Percentiles rank a stretch among this genome's conserved stretches.
Evolutionary conservation across 2,797 vertebrate species (phyloP).

Genomic region (Falco cherrug): DNA sequence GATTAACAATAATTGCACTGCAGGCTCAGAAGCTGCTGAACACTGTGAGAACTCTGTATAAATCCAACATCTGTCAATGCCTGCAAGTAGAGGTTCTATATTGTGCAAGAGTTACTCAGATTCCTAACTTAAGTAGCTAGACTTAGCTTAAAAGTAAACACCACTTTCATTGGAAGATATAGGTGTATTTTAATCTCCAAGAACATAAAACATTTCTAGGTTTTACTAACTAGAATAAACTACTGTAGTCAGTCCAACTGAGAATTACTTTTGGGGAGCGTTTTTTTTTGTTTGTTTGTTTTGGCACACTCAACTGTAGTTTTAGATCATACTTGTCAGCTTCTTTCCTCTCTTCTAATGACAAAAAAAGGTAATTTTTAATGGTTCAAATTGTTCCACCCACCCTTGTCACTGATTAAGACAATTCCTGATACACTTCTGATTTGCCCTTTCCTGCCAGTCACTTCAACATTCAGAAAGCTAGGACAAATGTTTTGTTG

Average conservation of each 20-base stretch:
- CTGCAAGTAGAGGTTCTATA: conserved; percentile 24
- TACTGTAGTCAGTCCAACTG: background rate
- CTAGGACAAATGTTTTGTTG: background rate
- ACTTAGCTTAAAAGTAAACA: background rate
- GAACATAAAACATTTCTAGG: background rate
- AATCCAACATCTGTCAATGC: background rate
- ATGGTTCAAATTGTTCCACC: background rate
- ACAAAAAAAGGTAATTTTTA: background rate
- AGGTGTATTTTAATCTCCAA: conserved; percentile 11
- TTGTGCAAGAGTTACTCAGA: background rate
- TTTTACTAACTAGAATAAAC: background rate
- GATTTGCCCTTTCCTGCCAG: background rate
- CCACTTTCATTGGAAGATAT: background rate
- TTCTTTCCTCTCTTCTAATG: background rate
- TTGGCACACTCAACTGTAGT: background rate
- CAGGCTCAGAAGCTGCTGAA: conserved; percentile 65
- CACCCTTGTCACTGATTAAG: background rate
- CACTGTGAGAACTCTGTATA: conserved; percentile 72
- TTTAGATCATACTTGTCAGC: background rate
- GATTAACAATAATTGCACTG: conserved; percentile 65
- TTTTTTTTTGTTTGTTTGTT: rapidly evolving
- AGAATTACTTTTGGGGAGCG: background rate
- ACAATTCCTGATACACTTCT: background rate
- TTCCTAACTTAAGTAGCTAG: background rate
- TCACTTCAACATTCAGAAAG: background rate